phyloP scores from a whole-genome alignment of 2,113 vertebrate genomes.

The Malurus alboscapulatus region DNA sequence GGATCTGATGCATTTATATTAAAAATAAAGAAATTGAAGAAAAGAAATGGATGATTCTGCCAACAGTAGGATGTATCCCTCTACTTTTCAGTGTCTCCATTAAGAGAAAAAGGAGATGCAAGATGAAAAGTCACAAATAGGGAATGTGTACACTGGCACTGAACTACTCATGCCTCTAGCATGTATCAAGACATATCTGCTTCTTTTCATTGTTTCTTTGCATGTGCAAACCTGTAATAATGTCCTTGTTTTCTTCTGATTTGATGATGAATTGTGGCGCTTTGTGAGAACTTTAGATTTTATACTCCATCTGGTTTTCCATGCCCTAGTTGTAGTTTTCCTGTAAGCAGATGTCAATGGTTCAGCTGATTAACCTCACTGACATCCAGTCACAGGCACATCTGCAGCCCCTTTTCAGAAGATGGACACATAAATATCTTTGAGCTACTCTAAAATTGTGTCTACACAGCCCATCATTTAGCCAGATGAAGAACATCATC shows the following conservation, averaged over 20 bases:
- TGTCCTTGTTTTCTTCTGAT: not conserved
- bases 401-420: not conserved
- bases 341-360: conserved; percentile 8
- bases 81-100: not conserved
- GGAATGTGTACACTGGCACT: not conserved
- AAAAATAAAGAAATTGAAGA: not conserved
- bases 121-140: not conserved
- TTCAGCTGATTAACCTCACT: conserved; percentile 37
- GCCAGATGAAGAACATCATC: not conserved
- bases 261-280: not conserved
- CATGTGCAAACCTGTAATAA: not conserved
- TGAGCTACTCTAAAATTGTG: not conserved
- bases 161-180: not conserved
- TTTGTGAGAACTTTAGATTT: not conserved
- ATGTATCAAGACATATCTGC: not conserved
- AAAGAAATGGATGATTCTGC: not conserved
- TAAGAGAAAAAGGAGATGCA: not conserved
- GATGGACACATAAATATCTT: not conserved
- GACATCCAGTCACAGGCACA: not conserved
- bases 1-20: not conserved
- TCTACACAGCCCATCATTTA: not conserved
- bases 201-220: not conserved
- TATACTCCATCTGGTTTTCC: conserved; percentile 14
- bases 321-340: conserved; percentile 3
- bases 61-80: not conserved